Percentiles rank a stretch among this genome's conserved stretches.
Conservation (phyloP, 2,888 invertebrate genomes). For the Calameuta filiformis region DNA sequence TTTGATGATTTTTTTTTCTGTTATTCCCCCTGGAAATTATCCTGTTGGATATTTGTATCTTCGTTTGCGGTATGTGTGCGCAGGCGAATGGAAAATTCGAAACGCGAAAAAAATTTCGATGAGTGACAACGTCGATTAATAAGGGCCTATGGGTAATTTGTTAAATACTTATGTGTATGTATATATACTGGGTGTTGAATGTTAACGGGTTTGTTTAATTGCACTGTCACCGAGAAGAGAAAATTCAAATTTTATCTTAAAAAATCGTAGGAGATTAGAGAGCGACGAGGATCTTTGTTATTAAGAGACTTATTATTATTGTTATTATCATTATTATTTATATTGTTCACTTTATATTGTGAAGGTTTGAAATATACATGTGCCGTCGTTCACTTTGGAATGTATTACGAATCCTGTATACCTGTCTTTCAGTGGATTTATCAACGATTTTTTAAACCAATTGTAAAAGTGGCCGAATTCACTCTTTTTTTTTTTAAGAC, state of each 20-base stretch:
- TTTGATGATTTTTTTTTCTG: background rate
- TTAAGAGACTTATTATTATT: background rate
- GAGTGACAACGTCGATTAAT: background rate
- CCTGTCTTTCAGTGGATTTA: background rate
- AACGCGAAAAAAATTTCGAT: background rate
- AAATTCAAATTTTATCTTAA: background rate
- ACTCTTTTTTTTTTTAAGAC: background rate
- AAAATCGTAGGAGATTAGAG: background rate
- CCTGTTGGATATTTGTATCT: background rate
- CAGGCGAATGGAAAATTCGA: background rate
- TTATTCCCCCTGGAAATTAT: background rate
- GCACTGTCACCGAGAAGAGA: background rate
- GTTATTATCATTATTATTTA: background rate
- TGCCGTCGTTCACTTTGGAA: background rate
- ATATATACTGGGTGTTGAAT: background rate
- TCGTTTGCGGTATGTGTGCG: background rate
- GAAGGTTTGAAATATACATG: background rate
- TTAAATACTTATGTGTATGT: background rate
- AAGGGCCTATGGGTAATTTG: background rate
- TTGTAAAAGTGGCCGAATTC: background rate
- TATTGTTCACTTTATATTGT: background rate
- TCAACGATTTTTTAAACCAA: background rate
- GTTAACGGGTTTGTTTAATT: background rate
- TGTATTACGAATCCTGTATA: background rate
- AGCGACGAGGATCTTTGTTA: background rate